Base-by-base conservation (phyloP, 2,113 vertebrate species). In the Anoplopoma fimbria region DNA sequence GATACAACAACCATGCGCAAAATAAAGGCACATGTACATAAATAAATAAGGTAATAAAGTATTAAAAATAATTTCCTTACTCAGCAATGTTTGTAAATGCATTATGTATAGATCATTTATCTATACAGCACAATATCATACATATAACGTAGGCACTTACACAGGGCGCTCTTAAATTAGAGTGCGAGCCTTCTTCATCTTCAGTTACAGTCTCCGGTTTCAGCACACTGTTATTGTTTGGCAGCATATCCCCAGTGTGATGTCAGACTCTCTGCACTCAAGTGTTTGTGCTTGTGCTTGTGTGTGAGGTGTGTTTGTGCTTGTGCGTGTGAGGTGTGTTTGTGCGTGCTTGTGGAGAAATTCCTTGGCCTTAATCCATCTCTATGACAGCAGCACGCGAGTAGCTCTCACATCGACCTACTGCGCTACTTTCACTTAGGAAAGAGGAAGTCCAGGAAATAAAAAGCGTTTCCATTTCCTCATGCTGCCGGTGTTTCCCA, bases 401-500 rank as follows among this genome's bases (percentile, higher is more conserved):
- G 4, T 8, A 0, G 21, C 63, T 2, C 12, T 7, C 25, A 29
- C 36, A 31, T 69, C 71, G 47, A 23, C 61, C 5, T 9, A 6
- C 0, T 29, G 57, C 57, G n/a, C 5, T 4, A 62, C 71, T 74
- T 31, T 70, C 63, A 23, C 51, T 53, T 15, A 42, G 25, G 68
- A 79, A 89, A 88, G 85, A 88, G 91, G 91, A 92, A 92, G 89
- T 71, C 9, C 0, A 15, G 55, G 47, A 89, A 83, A 57, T 81
- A 38, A 70, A 70, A 38, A 3, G 4, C 14, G 2, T 88, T 90
- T 85, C 74, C 79, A 88, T 89, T 94, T 94, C 92, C 94, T 94
- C 89, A 60, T 91, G 78, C 76, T 33, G 12, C 62, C 34, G 91
- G 91, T 85, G 88, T 93, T 93, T 81, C 92, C 94, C 93, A 62